Evolutionary conservation across 2,113 vertebrate genomes (phyloP), one percentile per base, ranked within the genome.

Genomic region (Amazona vittata): DNA sequence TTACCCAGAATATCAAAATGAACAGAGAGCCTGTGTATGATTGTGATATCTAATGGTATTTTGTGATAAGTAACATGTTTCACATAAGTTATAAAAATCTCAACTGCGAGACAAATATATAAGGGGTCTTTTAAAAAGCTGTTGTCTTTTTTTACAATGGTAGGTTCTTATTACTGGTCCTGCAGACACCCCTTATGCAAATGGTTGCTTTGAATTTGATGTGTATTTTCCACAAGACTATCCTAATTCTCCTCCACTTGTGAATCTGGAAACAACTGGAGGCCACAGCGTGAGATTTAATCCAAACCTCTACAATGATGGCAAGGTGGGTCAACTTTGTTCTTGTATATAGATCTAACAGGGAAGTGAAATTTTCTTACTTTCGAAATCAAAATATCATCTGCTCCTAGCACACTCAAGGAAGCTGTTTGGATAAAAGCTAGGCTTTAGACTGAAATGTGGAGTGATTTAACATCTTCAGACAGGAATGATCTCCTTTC

Each of bases 221-320:
- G 99, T 99, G 1, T 99, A 99, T 97, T 99, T 99, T 95, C 99
- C 99, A 81, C 99, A 99, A 98, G 99, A 99, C 97, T 99, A 99
- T 95, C 99, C 99, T 15, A 99, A 99, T 97, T 99, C 99, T 10
- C 99, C 99, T 67, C 99, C 99, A 3, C 98, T 99, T 95, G 99
- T 99, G 92, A 99, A 99, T 96, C 98, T 99, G 96, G 99, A 99
- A 98, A 99, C 99, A 82, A 99, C 99, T 2, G 99, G 99, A 16
- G 99, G 99, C 47, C 99, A 99, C 97, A 99, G 99, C 0, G 99
- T 99, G 90, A 98, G 99, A 94, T 99, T 99, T 96, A 99, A 99
- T 98, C 99, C 99, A 84, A 99, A 99, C 96, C 99, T 99, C 97
- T 99, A 99, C 98, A 99, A 99, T 29, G 99, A 99, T 78, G 99